Base-by-base conservation (phyloP, 2,797 vertebrate genomes). In the Babyrousa celebensis region DNA sequence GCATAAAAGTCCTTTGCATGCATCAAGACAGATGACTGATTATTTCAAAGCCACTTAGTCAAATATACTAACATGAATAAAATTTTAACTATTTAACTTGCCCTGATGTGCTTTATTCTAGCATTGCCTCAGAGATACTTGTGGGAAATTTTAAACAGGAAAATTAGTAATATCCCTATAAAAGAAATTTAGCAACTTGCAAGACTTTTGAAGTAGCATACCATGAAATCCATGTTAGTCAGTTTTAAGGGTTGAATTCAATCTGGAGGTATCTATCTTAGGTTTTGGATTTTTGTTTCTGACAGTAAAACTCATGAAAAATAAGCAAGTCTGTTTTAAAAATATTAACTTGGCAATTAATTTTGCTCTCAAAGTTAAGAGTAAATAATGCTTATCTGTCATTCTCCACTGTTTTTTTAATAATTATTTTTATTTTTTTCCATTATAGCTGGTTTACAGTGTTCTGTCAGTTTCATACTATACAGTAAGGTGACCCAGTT, bases 251-350 rank as follows among this genome's bases (percentile, higher is more conserved):
- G 12, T 56, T 62, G 56, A 14, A 86, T 63, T 90, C 17, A 72
- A 16, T 56, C 27, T 25, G 32, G 7, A 71, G 60, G 85, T 54
- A 58, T 20, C 48, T 58, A 36, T 29, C 8, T 43, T 52, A 25
- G 12, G 54, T 58, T 36, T 79, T 3, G 29, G 43, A 48, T 92
- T 71, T 72, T 32, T 21, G 83, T 40, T 91, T 40, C 40, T 62
- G 36, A 70, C 11, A 63, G 27, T 72, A 58, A 89, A 85, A 32
- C 52, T 80, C 16, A 29, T 71, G 12, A 85, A 93, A 87, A 96
- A 23, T 63, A 88, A 78, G 18, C 32, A 88, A 78, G 18, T n/a
- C 27, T 11, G 1, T 25, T 75, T 7, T 21, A 58, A 87, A 96
- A 84, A 85, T 43, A 78, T 15, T 68, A 87, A 32, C 4, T n/a